A percentile compares a stretch with the other conserved stretches of the same genome.
Conservation (phyloP, 2,888 invertebrate genomes). For the Sinodicranocentrus sp. region DNA sequence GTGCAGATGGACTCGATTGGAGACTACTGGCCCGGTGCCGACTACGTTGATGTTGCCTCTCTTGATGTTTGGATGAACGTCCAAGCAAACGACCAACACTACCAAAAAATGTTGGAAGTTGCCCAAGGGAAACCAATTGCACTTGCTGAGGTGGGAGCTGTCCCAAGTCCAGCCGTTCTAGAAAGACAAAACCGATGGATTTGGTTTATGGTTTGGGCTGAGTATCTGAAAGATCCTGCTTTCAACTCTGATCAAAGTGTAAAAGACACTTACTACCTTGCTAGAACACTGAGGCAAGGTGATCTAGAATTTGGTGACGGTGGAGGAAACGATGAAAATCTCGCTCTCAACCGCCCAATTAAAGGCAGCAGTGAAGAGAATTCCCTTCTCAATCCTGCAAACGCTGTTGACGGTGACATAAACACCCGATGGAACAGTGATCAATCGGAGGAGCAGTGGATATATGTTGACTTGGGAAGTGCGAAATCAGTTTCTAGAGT, state of each 20-base stretch:
- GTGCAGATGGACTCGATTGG: slow-evolving; percentile 65
- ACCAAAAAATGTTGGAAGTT: slow-evolving; percentile 65
- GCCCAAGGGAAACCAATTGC: slow-evolving; percentile 71
- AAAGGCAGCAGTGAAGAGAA: slow-evolving; percentile 46
- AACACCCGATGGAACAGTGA: slow-evolving; percentile 57
- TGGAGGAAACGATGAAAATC: slow-evolving; percentile 40
- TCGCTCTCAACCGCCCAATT: slow-evolving; percentile 58
- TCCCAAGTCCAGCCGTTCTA: slow-evolving; percentile 68
- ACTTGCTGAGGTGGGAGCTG: slow-evolving; percentile 65
- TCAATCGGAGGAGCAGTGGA: slow-evolving; percentile 61
- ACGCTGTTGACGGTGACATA: slow-evolving; percentile 61
- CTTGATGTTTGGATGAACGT: slow-evolving; percentile 69
- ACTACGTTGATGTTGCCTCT: slow-evolving; percentile 68
- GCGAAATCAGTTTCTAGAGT: slow-evolving; percentile 41
- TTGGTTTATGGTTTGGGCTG: slow-evolving; percentile 74
- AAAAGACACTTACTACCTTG: slow-evolving; percentile 63
- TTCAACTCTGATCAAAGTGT: slow-evolving; percentile 66
- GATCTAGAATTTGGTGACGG: slow-evolving; percentile 47
- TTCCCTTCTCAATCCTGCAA: slow-evolving; percentile 18
- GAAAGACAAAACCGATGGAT: slow-evolving; percentile 64
- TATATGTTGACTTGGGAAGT: slow-evolving; percentile 66
- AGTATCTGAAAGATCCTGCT: slow-evolving; percentile 67
- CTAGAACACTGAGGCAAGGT: slow-evolving; percentile 57
- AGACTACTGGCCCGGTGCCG: slow-evolving; percentile 68
- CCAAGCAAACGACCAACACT: slow-evolving; percentile 60